These are phyloP conservation scores for Pangasius krempfi DNA, from an alignment of 2,797 vertebrate genomes.

Conservation along the genomic window DNA sequence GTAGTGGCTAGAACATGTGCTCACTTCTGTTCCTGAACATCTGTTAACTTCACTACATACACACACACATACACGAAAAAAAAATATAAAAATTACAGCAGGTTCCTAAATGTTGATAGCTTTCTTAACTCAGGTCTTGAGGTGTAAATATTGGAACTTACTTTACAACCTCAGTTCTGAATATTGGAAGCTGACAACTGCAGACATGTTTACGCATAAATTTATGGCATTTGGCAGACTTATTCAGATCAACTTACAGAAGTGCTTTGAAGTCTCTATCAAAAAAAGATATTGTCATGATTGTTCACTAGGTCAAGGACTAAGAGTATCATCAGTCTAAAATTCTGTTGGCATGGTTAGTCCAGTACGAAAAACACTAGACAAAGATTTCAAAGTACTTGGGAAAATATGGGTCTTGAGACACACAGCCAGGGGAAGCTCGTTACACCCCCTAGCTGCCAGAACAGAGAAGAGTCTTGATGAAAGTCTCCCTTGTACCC, in stretches of 20 bases:
- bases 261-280: neutral
- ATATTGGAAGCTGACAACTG: neutral
- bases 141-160: neutral
- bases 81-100: neutral
- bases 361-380: too few species aligned
- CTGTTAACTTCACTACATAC: conserved; percentile 10
- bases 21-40: neutral
- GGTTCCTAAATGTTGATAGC: neutral
- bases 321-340: neutral
- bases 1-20: conserved; percentile 1
- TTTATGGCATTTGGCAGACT: neutral
- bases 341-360: too few species aligned
- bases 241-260: neutral
- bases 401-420: neutral
- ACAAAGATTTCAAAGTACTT: neutral
- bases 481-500: neutral
- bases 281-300: too few species aligned
- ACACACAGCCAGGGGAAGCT: neutral
- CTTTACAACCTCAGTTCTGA: neutral
- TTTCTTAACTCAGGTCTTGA: neutral
- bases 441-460: neutral
- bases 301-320: neutral
- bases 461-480: neutral
- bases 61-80: neutral
- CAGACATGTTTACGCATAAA: neutral